Evolutionary conservation across 2,888 invertebrate genomes (phyloP), one percentile per base, ranked within the genome.

Genomic region (Dioctria rufipes): DNA sequence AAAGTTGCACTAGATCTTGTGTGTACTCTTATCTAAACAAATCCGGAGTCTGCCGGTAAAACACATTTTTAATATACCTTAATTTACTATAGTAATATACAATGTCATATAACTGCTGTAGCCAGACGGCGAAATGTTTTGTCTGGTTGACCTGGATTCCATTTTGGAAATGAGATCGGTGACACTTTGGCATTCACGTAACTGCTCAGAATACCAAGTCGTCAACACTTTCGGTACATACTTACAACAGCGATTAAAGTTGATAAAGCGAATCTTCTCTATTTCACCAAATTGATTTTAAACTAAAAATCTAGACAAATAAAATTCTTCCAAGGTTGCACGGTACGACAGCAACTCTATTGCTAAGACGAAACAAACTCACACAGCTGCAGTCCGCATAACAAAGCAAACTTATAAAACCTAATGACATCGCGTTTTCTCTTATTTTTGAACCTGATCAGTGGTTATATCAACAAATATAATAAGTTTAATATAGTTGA

Each of bases 281-380:
- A 13, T 13, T 58, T 58, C 58, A 5, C 11, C 58, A 58, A 58
- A 13, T n/a, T 5, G 58, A 46, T 46, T 58, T 58, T 58, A n/a
- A 2, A 13, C n/a, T 13, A 2, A 58, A 58, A 75, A 60, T 60
- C 42, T 42, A 54, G 40, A 75, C 60, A 43, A 61, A 43, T 75
- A 60, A 75, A 75, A 61, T 61, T 75, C 46, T 43, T 75, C 75
- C 75, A 75, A 75, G 75, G 75, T 75, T 75, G 75, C 42, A 37
- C 25, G 60, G 65, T 65, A 39, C 37, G 65, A 65, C 65, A 65
- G 40, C 65, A 6, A 37, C 5, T 11, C 8, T n/a, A 65, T 9
- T 9, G 65, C 9, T 8, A 5, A 37, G 60, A 60, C 73, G 60
- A 75, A 40, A 61, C 58, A 43, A 60, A 75, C 75, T 6, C 61